Evolutionary conservation across 2,113 vertebrate species (phyloP).

Genomic region (Eira barbara): DNA sequence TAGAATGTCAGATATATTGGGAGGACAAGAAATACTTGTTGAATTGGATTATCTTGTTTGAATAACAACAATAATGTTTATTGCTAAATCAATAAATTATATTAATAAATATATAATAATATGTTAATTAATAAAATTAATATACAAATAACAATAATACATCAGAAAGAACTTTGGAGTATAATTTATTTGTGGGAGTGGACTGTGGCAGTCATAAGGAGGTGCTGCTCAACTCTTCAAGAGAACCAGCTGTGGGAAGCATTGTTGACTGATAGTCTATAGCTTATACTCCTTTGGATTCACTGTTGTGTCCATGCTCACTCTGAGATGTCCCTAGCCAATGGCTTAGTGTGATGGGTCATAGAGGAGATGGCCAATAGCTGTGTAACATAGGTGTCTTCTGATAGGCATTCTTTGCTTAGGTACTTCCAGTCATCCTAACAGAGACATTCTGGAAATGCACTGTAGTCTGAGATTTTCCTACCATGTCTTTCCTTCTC

Average conservation of each 20-base stretch:
- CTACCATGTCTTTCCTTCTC: background rate
- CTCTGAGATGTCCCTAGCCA: background rate
- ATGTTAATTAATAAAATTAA: background rate
- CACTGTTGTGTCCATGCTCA: background rate
- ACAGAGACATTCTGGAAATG: background rate
- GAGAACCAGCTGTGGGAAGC: background rate
- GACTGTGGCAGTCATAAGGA: background rate
- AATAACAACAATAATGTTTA: background rate
- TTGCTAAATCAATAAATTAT: background rate
- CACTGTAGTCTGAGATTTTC: background rate
- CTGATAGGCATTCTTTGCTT: background rate
- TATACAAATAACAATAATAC: background rate
- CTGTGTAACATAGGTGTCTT: rapidly evolving
- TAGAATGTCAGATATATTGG: background rate
- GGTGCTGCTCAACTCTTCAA: background rate
- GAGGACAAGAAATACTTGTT: background rate
- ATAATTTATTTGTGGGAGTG: background rate
- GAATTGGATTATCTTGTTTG: background rate
- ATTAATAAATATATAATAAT: too few relatives aligned
- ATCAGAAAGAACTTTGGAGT: background rate
- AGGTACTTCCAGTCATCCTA: background rate
- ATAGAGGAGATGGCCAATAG: background rate
- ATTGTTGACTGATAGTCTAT: background rate
- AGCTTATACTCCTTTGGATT: background rate
- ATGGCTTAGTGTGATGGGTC: background rate